Evolutionary conservation across 2,888 invertebrate species (phyloP), one percentile per base, ranked within the genome.

Genomic region (Hoplodrina ambigua): DNA sequence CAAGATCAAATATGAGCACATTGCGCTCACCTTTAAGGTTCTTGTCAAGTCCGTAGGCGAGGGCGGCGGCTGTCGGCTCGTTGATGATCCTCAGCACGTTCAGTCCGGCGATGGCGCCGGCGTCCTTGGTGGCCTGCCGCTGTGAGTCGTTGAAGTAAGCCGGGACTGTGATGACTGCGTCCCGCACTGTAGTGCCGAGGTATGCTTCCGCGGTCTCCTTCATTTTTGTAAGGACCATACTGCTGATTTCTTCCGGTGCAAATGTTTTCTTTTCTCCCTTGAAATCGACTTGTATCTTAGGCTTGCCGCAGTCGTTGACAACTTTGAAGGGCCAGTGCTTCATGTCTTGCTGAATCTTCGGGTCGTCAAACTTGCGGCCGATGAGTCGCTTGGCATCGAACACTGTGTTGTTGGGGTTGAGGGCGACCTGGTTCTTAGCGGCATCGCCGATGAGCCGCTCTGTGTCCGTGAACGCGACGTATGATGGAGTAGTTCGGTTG

Each of bases 361-460:
- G 95, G 88, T 98, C 98, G 83, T 97, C 97, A 88, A 96, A 98
- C 80, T 97, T 97, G 78, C 98, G 96, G 52, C 98, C 98, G 88
- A 98, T 98, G 80, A 98, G 93, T 79, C 98, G 96, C 90, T 98
- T 97, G 86, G 97, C 97, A 86, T 97, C 97, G 89, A 97, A 97
- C 41, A 97, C 97, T 0, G 98, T 97, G 94, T 98, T 98, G 86
- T 91, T 96, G 37, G 98, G 98, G 91, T 98, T 98, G 95, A 97
- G 96, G 49, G 97, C 97, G 37, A 97, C 97, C 93, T 98, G 98
- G 91, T 98, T 98, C 92, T 98, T 98, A 49, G 98, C 98, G 20
- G 98, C 98, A 94, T 98, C 98, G 54, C 98, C 98, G 84, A 98
- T 98, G 50, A 98, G 96, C 60, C 98, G 96, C 92, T 98, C 98